Evolutionary conservation across 2,888 invertebrate genomes (phyloP).

Genomic region (Drosophila macrothrix): DNA sequence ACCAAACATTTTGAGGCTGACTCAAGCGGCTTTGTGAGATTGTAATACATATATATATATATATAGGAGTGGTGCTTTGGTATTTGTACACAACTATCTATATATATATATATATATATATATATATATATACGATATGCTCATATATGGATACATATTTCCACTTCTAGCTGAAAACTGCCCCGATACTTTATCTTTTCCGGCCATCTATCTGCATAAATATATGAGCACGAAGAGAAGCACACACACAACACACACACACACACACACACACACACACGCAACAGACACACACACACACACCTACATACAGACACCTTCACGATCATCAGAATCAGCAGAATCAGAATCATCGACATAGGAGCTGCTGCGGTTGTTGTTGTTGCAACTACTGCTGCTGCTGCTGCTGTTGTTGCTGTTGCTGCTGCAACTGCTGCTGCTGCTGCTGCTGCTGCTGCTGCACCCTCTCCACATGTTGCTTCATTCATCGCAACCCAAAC

Average conservation of each 20-base stretch:
- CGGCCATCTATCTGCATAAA: slow-evolving; percentile 82
- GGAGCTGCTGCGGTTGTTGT: slow-evolving; percentile 19
- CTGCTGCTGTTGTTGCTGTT: slow-evolving; percentile 1
- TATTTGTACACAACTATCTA: slow-evolving; percentile 4
- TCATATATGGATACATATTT: slow-evolving; percentile 35
- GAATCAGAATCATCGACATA: slow-evolving; percentile 62
- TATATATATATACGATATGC: not conserved
- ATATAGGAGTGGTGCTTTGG: slow-evolving; percentile 4
- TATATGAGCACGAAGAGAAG: slow-evolving; percentile 51
- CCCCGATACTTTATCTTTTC: slow-evolving; percentile 75
- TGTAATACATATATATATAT: not conserved
- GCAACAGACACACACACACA: slow-evolving; percentile 19
- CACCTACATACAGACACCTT: slow-evolving; percentile 2
- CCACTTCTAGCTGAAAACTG: slow-evolving; percentile 50
- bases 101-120: not conserved
- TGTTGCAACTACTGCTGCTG: not conserved
- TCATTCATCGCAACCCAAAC: slow-evolving; percentile 77
- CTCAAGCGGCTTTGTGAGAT: not conserved
- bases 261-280: slow-evolving; percentile 10
- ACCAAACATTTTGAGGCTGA: slow-evolving; percentile 1
- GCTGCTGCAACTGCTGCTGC: not conserved
- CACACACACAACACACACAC: slow-evolving; percentile 19
- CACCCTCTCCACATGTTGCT: slow-evolving; percentile 80
- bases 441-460: slow-evolving; percentile 2
- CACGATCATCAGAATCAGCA: slow-evolving; percentile 54